Conservation (phyloP, 2,797 vertebrate species). For the Picus viridis region DNA sequence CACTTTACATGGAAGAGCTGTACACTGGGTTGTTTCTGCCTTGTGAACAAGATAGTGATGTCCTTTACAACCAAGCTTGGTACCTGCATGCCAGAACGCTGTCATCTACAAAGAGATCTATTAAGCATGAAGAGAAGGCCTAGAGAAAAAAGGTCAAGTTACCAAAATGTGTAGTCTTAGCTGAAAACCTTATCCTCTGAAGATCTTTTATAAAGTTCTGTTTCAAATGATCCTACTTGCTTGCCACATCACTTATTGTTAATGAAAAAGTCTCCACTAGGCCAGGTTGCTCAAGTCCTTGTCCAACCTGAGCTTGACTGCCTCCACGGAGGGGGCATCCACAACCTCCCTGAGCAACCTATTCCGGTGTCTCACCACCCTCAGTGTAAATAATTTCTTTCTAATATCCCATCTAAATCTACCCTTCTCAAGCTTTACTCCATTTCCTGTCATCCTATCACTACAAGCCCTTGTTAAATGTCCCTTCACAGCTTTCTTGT, state of each 20-base stretch:
- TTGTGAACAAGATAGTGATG: rapidly evolving
- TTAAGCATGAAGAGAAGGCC: background rate
- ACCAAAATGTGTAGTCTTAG: background rate
- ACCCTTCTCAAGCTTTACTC: no score
- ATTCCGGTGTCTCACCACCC: no score
- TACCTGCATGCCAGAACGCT: background rate
- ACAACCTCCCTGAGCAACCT: no score
- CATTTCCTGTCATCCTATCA: no score
- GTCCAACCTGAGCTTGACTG: no score
- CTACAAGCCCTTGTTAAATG: no score
- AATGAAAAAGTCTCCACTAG: background rate
- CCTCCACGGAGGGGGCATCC: no score
- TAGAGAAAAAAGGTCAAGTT: background rate
- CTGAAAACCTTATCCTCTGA: background rate
- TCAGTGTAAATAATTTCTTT: no score
- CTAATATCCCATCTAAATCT: no score
- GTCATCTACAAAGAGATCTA: background rate
- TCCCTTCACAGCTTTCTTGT: no score
- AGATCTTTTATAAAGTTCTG: background rate
- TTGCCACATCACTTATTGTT: background rate
- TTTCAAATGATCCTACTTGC: background rate
- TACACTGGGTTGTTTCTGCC: background rate
- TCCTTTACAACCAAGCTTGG: background rate
- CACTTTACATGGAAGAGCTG: background rate
- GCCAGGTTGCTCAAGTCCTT: no score